Percentiles rank a stretch among this genome's conserved stretches.
Conservation (phyloP, 2,888 invertebrate species). For the Carabus problematicus region DNA sequence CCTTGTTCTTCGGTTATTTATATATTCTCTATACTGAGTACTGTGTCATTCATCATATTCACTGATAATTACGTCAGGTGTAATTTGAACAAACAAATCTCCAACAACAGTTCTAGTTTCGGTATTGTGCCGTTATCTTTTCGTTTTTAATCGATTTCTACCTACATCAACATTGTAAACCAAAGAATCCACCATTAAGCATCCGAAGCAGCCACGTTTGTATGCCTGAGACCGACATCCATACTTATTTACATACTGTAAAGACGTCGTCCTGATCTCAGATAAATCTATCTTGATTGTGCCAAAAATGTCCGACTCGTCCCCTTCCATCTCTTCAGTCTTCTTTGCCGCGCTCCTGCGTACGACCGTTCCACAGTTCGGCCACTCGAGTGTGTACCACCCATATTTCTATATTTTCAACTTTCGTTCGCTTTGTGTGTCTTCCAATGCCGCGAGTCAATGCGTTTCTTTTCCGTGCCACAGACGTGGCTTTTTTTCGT, state of each 20-base stretch:
- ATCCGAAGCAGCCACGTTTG: too few species aligned
- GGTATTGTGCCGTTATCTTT: too few species aligned
- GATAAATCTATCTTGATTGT: slow-evolving; percentile 44
- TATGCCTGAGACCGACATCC: too few species aligned
- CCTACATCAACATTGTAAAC: too few species aligned
- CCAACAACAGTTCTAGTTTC: too few species aligned
- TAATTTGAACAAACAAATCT: too few species aligned
- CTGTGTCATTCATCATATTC: too few species aligned
- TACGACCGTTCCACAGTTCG: background rate
- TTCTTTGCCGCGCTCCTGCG: background rate
- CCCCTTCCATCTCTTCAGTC: slow-evolving; percentile 2
- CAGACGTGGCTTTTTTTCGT: background rate
- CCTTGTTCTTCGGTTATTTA: too few species aligned
- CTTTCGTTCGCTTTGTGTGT: slow-evolving; percentile 20
- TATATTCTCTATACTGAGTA: too few species aligned
- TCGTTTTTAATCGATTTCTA: too few species aligned
- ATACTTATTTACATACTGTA: slow-evolving; percentile 30
- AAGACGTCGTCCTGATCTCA: slow-evolving; percentile 24
- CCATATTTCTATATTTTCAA: slow-evolving; percentile 32
- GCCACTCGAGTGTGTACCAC: slow-evolving; percentile 2
- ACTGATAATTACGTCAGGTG: too few species aligned
- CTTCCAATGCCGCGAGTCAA: slow-evolving; percentile 9
- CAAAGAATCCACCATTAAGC: too few species aligned
- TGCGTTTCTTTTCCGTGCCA: slow-evolving; percentile 1
- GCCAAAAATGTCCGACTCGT: slow-evolving; percentile 40